A percentile compares a stretch with the other conserved stretches of the same genome.
These are phyloP conservation scores for Parthenolecanium corni DNA, from an alignment of 2,888 invertebrate genomes.

Conservation along the genomic window DNA sequence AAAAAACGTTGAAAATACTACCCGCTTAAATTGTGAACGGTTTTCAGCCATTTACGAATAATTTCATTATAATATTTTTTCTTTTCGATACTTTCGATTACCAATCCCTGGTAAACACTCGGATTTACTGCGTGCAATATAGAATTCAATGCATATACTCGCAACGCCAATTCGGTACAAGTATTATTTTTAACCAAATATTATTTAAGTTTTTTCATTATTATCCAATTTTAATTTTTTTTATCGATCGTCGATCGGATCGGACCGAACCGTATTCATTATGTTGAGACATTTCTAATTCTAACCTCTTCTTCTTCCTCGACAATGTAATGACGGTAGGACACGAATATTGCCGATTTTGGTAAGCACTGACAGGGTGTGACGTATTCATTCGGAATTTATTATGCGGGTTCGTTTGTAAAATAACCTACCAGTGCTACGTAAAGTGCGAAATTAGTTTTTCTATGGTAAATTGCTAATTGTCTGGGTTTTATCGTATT, in stretches of 20 bases:
- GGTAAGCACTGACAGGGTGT: neutral
- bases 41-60: slow-evolving; percentile 11
- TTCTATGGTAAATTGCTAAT: neutral
- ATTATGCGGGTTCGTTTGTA: no score
- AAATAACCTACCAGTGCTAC: no score
- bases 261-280: neutral
- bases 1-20: neutral
- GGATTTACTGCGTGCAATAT: slow-evolving; percentile 14
- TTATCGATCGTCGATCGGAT: no score
- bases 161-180: slow-evolving; percentile 24
- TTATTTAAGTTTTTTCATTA: slow-evolving; percentile 7
- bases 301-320: neutral
- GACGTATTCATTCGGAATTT: no score
- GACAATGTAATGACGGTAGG: neutral
- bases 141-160: slow-evolving; percentile 15
- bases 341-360: no score
- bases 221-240: neutral
- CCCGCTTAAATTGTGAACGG: slow-evolving; percentile 15
- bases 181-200: slow-evolving; percentile 15
- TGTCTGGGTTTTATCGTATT: neutral
- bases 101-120: neutral
- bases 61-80: neutral
- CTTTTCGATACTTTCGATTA: neutral
- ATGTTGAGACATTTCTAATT: neutral
- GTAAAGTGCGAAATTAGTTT: neutral